These are phyloP conservation scores for Gnathonemus echidnorhynchus DNA, from an alignment of 2,113 vertebrate genomes.

Conservation along the genomic window DNA sequence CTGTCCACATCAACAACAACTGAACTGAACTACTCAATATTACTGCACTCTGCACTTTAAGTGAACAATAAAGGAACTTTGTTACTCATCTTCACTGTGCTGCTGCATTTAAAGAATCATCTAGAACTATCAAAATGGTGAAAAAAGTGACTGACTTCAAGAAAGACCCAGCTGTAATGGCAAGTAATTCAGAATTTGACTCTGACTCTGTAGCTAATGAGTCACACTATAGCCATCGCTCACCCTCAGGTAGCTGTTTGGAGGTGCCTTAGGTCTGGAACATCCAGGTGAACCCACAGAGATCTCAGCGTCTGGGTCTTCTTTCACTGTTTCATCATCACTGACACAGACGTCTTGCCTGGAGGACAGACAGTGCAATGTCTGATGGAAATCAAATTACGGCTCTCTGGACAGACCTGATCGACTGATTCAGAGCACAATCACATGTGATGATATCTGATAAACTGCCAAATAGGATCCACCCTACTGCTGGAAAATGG, in stretches of 20 bases:
- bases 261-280: conserved; percentile 60
- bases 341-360: conserved; percentile 78
- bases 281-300: conserved; percentile 71
- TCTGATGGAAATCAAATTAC: background rate
- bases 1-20: background rate
- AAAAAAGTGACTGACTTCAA: background rate
- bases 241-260: conserved; percentile 76
- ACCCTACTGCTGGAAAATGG: conserved; percentile 67
- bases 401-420: background rate
- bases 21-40: background rate
- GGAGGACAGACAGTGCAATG: conserved; percentile 3
- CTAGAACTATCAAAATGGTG: background rate
- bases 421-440: background rate
- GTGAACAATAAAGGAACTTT: background rate
- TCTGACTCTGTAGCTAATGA: background rate
- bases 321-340: conserved; percentile 67
- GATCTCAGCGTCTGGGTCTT: conserved; percentile 46
- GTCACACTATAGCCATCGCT: conserved; percentile 23
- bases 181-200: background rate
- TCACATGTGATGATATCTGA: background rate
- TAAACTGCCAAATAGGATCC: background rate
- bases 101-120: background rate
- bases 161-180: background rate
- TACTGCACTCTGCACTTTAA: background rate
- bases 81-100: background rate